Conservation (phyloP, 2,113 vertebrate genomes). For the Alexandromys fortis region DNA sequence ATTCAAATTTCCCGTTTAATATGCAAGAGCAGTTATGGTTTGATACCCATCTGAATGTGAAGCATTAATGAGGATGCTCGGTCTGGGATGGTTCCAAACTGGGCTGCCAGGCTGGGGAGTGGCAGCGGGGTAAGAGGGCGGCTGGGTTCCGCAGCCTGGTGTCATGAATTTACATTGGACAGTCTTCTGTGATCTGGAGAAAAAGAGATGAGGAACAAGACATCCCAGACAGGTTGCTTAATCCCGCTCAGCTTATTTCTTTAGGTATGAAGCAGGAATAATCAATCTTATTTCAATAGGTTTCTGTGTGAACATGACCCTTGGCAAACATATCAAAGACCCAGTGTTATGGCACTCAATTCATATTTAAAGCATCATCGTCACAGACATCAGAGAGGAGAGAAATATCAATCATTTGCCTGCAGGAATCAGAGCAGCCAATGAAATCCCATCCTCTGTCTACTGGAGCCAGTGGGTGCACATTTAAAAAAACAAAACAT, state of each 20-base stretch:
- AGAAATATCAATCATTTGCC: slow-evolving; percentile 52
- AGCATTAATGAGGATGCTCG: slow-evolving; percentile 63
- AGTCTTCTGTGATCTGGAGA: slow-evolving; percentile 23
- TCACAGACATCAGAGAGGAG: slow-evolving; percentile 25
- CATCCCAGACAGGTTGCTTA: slow-evolving; percentile 40
- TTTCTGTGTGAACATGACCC: slow-evolving; percentile 58
- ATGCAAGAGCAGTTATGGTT: slow-evolving; percentile 63
- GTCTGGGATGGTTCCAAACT: slow-evolving; percentile 31
- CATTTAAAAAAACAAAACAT: slow-evolving; percentile 24
- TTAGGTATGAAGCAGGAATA: slow-evolving; percentile 49
- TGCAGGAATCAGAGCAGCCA: slow-evolving; percentile 52
- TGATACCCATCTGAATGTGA: slow-evolving; percentile 55
- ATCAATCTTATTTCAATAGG: slow-evolving; percentile 61
- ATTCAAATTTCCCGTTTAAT: slow-evolving; percentile 59
- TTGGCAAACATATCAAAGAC: slow-evolving; percentile 56
- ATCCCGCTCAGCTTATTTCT: slow-evolving; percentile 51
- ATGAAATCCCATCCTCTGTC: background rate
- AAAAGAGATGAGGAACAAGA: slow-evolving; percentile 35
- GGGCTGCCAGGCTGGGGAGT: background rate
- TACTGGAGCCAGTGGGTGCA: background rate
- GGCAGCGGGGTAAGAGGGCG: background rate
- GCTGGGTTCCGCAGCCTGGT: background rate
- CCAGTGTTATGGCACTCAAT: slow-evolving; percentile 3
- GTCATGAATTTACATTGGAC: slow-evolving; percentile 51
- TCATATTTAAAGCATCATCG: slow-evolving; percentile 60